Conservation (phyloP, 2,113 vertebrate species). For the Dipodomys merriami region DNA sequence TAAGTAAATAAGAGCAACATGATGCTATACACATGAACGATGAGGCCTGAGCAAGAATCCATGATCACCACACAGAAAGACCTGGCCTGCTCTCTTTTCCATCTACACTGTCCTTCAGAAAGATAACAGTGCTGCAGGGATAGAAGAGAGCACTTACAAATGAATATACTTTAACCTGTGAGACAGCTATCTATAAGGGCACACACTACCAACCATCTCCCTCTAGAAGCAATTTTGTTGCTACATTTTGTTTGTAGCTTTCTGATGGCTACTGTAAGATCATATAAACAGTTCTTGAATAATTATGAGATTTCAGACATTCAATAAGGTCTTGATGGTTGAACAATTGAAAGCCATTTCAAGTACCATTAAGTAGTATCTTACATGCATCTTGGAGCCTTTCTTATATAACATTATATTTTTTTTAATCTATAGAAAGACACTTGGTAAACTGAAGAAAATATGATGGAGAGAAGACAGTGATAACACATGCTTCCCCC, state of each 20-base stretch:
- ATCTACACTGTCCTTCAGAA: background rate
- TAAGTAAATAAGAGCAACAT: background rate
- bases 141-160: background rate
- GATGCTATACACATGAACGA: background rate
- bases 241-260: background rate
- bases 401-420: background rate
- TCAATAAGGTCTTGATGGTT: background rate
- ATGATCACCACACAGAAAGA: background rate
- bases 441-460: constrained; percentile 46
- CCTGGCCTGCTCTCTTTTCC: background rate
- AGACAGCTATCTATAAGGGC: background rate
- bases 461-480: constrained; percentile 7
- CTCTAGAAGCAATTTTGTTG: fast-evolving
- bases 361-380: background rate
- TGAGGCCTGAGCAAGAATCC: background rate
- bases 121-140: constrained; percentile 43
- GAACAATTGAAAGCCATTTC: constrained; percentile 52
- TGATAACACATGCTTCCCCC: constrained; percentile 3
- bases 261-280: constrained; percentile 2
- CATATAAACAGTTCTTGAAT: background rate
- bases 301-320: background rate
- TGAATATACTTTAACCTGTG: background rate
- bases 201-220: background rate
- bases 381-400: background rate
- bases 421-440: background rate